Evolutionary conservation across 2,113 vertebrate species (phyloP).

Genomic region (Pavo muticus): DNA sequence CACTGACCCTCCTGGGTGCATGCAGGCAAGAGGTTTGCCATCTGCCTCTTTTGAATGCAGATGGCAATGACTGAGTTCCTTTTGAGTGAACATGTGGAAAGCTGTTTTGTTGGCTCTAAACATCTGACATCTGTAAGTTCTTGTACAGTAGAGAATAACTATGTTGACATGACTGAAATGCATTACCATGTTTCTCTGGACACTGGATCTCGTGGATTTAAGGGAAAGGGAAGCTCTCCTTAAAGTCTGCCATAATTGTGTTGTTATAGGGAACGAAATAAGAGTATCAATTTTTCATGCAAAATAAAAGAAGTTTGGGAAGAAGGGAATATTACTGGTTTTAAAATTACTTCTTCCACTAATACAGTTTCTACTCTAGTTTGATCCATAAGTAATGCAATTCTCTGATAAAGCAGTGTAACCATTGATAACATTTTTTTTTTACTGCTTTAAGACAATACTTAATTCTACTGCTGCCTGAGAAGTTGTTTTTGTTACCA

Average conservation of each 20-base stretch:
- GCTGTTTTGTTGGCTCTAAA: background rate
- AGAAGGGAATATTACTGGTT: background rate
- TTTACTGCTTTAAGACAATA: background rate
- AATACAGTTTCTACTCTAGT: background rate
- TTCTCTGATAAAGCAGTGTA: rapidly evolving
- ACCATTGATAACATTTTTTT: background rate
- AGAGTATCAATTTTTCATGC: background rate
- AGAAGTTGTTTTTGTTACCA: background rate
- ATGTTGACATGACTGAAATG: background rate
- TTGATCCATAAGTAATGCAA: background rate
- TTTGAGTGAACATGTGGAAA: background rate
- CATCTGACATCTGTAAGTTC: background rate
- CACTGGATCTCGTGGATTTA: background rate
- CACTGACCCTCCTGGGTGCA: background rate
- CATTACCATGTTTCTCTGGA: background rate
- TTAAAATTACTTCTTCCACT: background rate
- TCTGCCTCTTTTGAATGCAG: background rate
- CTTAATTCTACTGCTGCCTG: background rate
- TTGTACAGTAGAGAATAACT: background rate
- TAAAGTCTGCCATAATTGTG: background rate
- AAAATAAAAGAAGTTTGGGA: background rate
- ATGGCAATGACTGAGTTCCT: background rate
- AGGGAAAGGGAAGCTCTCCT: background rate
- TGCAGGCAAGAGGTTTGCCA: background rate
- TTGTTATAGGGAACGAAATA: background rate